Base-by-base conservation (phyloP, 2,113 vertebrate species). In the Daubentonia madagascariensis region DNA sequence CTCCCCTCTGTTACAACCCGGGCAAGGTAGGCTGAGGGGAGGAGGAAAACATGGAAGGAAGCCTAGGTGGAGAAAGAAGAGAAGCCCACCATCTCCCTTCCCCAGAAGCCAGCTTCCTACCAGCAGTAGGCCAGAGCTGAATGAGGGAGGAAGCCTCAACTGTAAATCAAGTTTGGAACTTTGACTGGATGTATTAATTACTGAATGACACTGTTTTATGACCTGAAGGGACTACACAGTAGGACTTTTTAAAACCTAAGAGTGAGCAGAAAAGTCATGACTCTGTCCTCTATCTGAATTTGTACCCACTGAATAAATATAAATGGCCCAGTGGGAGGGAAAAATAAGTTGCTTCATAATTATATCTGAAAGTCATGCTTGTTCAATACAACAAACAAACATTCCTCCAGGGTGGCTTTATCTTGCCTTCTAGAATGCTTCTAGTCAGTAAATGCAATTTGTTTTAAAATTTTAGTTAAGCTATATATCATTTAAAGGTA, bases 211-310 rank as follows among this genome's bases (percentile, higher is more conserved):
- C 7, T 52, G 22, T 65, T 96, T 95, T 57, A 68, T 61, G 65
- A 91, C 43, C 54, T 85, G 63, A 80, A 70, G 20, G 48, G 4
- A 54, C n/a, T 37, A 35, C 22, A 84, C n/a, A 92, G 48, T 70
- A 54, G 48, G 57, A 94, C 57, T 94, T 92, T 70, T 93, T 72
- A 89, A 95, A 94, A 96, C 48, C 43, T 59, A 81, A 88, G 8
- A 81, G 9, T 63, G 35, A 89, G 25, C 52, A 72, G 57, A 80
- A 94, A 96, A 93, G 52, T 84, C 79, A 92, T 20, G 3, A 79
- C 14, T n/a, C 23, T 89, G 45, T 52, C 76, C 22, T 94, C 80
- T 81, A 7, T 37, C 59, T 91, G 73, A 89, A 95, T 83, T 86
- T 91, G 68, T 32, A 95, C 35, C 18, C 70, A 85, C 12, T 93